Base-by-base conservation (phyloP, 37 sponge, comb jelly and placozoan genomes). In the Beroe ovata region DNA sequence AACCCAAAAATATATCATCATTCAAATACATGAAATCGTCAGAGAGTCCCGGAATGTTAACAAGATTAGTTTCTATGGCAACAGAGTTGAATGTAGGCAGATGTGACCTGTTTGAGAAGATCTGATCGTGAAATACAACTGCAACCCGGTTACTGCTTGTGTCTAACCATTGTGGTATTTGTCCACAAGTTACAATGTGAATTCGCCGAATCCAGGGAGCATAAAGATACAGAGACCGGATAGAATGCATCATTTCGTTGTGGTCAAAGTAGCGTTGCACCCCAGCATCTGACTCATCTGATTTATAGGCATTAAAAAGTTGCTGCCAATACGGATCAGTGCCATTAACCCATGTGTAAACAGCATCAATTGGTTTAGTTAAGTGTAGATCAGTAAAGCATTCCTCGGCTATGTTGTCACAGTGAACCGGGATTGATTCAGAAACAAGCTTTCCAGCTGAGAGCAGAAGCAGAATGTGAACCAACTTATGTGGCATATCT, bases 311-410 rank as follows among this genome's bases (percentile, higher is more conserved):
- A n/a, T n/a, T n/a, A n/a, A n/a, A n/a, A n/a, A n/a, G n/a, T n/a
- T n/a, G n/a, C n/a, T n/a, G n/a, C n/a, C n/a, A n/a, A n/a, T n/a
- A n/a, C 6, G 96, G 96, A 89, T 96, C 96, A 33, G 95, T 90
- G 1, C 96, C 96, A 90, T 96, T 96, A 39, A 96, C 96, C 96
- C 96, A 96, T 0, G 96, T 96, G 91, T 96, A 96, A 33, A 96
- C 96, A 8, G 93, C 89, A 54, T 96, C 96, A 30, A 96, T 92
- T 0, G 96, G 96, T n/a, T n/a, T n/a, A n/a, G n/a, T n/a, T n/a
- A n/a, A n/a, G n/a, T n/a, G n/a, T n/a, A n/a, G n/a, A n/a, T n/a
- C n/a, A n/a, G n/a, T n/a, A n/a, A n/a, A n/a, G n/a, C n/a, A n/a
- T n/a, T n/a, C n/a, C n/a, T n/a, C n/a, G n/a, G n/a, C n/a, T n/a